phyloP scores from a whole-genome alignment of 2,113 vertebrate genomes.

The Calonectris borealis region DNA sequence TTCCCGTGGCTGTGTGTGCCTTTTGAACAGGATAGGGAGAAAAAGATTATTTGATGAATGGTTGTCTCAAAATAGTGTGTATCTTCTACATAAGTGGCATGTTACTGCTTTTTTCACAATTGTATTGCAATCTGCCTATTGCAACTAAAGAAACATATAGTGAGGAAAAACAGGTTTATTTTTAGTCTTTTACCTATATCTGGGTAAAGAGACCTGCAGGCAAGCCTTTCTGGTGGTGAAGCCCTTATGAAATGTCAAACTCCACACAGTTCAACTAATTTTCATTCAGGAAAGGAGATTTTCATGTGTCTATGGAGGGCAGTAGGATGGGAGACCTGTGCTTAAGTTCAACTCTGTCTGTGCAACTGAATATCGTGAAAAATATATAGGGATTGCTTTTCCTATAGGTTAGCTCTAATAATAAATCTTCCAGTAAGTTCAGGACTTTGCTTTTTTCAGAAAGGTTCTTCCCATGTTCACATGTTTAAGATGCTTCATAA shows the following conservation, averaged over 20 bases:
- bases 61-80: neutral
- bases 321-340: neutral
- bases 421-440: neutral
- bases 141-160: neutral
- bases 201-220: neutral
- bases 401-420: neutral
- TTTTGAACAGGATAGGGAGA: neutral
- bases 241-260: neutral
- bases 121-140: neutral
- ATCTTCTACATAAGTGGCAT: neutral
- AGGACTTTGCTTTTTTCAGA: neutral
- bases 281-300: neutral
- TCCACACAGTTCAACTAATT: neutral
- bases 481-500: neutral
- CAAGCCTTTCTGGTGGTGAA: neutral
- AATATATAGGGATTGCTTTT: neutral
- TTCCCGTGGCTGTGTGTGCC: neutral
- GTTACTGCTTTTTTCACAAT: neutral
- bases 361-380: neutral
- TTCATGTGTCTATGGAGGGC: neutral
- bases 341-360: neutral
- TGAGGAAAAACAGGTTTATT: neutral
- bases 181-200: neutral
- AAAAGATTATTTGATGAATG: neutral
- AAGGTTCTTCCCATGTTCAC: neutral